Evolutionary conservation across 2,113 vertebrate species (phyloP).

Genomic region (Ivindomyrus marchei): DNA sequence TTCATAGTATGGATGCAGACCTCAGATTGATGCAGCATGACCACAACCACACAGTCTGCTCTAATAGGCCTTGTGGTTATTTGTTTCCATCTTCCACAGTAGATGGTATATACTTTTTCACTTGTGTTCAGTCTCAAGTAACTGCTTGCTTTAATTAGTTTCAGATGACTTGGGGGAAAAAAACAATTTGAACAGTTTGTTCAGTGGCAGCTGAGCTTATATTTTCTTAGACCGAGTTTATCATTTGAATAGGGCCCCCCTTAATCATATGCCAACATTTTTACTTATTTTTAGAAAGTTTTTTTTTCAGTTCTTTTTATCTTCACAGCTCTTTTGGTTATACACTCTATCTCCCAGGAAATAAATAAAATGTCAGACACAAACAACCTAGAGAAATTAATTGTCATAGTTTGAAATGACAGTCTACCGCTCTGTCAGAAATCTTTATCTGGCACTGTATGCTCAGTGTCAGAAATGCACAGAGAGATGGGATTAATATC

Average conservation of each 20-base stretch:
- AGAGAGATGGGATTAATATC: conserved; percentile 15
- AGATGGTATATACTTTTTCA: background rate
- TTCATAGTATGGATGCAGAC: background rate
- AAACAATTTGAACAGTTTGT: background rate
- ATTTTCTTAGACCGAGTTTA: background rate
- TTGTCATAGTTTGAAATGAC: conserved; percentile 45
- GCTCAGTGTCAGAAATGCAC: conserved; percentile 11
- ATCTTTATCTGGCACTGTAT: conserved; percentile 42
- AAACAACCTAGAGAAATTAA: conserved; percentile 40
- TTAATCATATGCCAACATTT: background rate
- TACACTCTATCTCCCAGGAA: conserved; percentile 49
- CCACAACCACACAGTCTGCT: background rate
- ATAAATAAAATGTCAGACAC: conserved; percentile 2
- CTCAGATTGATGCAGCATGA: background rate
- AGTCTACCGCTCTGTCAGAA: conserved; percentile 54
- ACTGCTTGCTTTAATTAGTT: background rate
- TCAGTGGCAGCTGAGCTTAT: background rate
- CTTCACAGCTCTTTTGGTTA: conserved; percentile 29
- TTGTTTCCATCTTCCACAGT: background rate
- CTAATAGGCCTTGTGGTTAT: background rate
- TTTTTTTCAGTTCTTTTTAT: conserved; percentile 41
- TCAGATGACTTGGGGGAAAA: background rate
- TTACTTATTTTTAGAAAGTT: conserved; percentile 30
- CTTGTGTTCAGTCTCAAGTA: background rate
- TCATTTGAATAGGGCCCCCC: background rate